phyloP scores from a whole-genome alignment of 2,888 invertebrate genomes.

The Blastobasis lacticolella region DNA sequence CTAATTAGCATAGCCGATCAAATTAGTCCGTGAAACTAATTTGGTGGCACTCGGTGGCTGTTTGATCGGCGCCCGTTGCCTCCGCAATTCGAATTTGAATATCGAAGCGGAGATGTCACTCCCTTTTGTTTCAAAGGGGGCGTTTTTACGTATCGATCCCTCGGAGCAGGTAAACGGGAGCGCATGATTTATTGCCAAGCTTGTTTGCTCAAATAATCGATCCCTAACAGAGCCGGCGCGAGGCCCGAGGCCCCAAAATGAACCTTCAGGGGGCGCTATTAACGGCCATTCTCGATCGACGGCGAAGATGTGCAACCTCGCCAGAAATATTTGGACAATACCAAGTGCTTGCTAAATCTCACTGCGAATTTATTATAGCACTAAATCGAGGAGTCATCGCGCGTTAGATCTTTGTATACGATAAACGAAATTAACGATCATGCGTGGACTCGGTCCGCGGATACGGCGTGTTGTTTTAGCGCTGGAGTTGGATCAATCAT shows the following conservation, averaged over 20 bases:
- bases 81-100: conserved; percentile 11
- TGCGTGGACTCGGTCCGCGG: background rate
- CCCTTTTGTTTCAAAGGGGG: conserved; percentile 57
- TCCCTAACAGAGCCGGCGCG: conserved; percentile 34
- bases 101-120: conserved; percentile 40
- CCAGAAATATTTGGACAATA: conserved; percentile 56
- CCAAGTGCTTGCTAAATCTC: conserved; percentile 47
- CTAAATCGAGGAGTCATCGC: conserved; percentile 35
- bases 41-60: conserved; percentile 1
- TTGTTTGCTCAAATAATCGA: conserved; percentile 73
- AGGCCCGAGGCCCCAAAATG: conserved; percentile 25
- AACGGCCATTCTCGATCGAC: conserved; percentile 21
- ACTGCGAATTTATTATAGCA: conserved; percentile 45
- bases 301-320: conserved; percentile 12
- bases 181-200: conserved; percentile 67
- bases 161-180: conserved; percentile 67
- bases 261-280: conserved; percentile 25
- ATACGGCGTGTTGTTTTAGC: conserved; percentile 1
- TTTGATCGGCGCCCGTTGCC: conserved; percentile 5
- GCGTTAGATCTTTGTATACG: conserved; percentile 4
- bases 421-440: conserved; percentile 6
- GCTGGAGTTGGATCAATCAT: background rate
- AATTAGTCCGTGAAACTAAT: conserved; percentile 9
- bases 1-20: conserved; percentile 9
- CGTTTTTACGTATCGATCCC: conserved; percentile 61